Base-by-base conservation (phyloP, 1,140 invertebrate species). In the Popillia japonica region DNA sequence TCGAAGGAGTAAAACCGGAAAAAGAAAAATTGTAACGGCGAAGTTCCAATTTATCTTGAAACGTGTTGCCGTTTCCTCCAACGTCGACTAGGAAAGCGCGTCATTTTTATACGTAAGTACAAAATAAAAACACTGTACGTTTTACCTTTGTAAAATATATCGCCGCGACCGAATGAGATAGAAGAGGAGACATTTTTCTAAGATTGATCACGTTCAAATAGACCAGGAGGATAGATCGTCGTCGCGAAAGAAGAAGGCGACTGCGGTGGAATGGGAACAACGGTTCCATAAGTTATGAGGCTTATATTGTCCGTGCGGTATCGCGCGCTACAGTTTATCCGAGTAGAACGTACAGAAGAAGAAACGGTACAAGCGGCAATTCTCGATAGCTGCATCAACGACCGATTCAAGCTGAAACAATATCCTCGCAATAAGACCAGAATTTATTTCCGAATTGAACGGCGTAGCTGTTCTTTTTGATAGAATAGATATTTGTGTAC, bases 271-370 rank as follows among this genome's bases (percentile, higher is more conserved):
- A 6, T 55, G 48, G 14, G 48, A n/a, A 55, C 48, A n/a, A 17
- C 48, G 17, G 11, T n/a, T 76, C 78, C 78, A 75, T 78, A 78
- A 64, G 73, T 78, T 78, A 78, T 78, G 78, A 78, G 44, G 73
- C 73, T 78, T 76, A 78, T 74, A 75, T 78, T 78, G 78, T 78
- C 78, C 78, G 78, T 55, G 48, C 48, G 48, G 48, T 55, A 55
- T 55, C 48, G 9, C 74, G 61, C 75, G 61, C 75, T 61, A 40
- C 77, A 78, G 73, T 78, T 55, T 17, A 55, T 55, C 48, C 48
- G 48, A n/a, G 48, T 44, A 17, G 48, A 55, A 55, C 6, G 17
- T 14, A 17, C 48, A 34, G 48, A 55, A 55, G 48, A n/a, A n/a
- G 48, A 55, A 55, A 7, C 48, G 14, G 2, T 55, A 1, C 14